Evolutionary conservation across 2,797 vertebrate species (phyloP), one percentile per base, ranked within the genome.

Genomic region (Bradypodion ventrale): DNA sequence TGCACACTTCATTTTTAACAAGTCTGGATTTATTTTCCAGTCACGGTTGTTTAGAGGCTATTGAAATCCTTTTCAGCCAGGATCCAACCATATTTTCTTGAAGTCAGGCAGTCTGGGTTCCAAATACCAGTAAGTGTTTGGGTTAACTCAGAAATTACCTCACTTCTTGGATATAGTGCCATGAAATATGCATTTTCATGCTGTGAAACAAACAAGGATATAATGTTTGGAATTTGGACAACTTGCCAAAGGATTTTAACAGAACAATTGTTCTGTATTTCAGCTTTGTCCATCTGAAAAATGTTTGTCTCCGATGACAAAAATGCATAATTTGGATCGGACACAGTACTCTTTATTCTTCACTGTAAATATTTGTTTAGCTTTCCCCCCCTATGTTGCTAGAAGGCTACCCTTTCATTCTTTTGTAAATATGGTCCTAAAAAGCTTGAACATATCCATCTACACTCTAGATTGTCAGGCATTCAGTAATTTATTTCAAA

Each of bases 151-250:
- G 19, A 60, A 85, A 42, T 49, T 85, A 62, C 49, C 40, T 76
- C 78, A 76, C 70, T 80, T 60, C 63, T 85, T 81, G 27, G n/a
- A 52, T 73, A 85, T 52, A 62, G 27, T 76, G 42, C 73, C 32
- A 40, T 81, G 73, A 85, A 85, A 63, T 85, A 85, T 85, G 73
- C 42, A 80, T 80, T 79, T 75, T 29, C 69, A 12, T 60, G 60
- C 37, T 72, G 60, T 80, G 40, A 85, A 75, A 80, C 75, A 80
- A 75, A 76, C 72, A 81, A 70, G 81, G 52, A 70, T 70, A 76
- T 5, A 12, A 62, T 75, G 40, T 44, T 56, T 81, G 79, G 27
- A 62, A 70, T 60, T 29, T 70, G 25, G 19, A 52, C 52, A 81
- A 73, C 70, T 76, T 85, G 52, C 73, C 56, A 63, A 82, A 32